Conservation (phyloP, 2,797 vertebrate species). For the Etheostoma perlongum region DNA sequence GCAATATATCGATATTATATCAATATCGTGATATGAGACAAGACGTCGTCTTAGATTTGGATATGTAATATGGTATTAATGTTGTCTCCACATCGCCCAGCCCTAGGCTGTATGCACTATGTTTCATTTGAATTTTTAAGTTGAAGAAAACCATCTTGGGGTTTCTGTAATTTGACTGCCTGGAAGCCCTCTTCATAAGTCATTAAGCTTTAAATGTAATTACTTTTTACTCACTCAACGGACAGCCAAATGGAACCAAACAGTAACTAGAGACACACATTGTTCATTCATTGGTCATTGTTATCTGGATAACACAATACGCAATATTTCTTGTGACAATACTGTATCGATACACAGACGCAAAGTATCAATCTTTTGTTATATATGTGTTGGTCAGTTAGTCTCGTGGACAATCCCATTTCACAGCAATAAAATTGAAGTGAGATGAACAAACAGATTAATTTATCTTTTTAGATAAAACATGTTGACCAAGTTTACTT, state of each 20-base stretch:
- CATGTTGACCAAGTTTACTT: too few species aligned
- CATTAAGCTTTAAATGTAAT: conserved; percentile 53
- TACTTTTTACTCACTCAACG: conserved; percentile 35
- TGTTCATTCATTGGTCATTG: neutral
- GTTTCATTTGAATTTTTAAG: conserved; percentile 61
- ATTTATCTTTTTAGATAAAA: too few species aligned
- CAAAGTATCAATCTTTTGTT: too few species aligned
- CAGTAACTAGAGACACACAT: conserved; percentile 19
- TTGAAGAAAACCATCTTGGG: conserved; percentile 41
- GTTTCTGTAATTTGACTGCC: conserved; percentile 50
- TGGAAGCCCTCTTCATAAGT: conserved; percentile 42
- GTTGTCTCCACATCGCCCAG: too few species aligned
- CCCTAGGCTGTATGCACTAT: conserved; percentile 21
- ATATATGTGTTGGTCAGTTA: too few species aligned
- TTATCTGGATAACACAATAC: conserved; percentile 6
- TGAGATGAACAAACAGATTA: too few species aligned
- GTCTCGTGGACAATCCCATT: too few species aligned
- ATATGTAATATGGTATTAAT: too few species aligned
- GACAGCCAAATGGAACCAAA: conserved; percentile 42
- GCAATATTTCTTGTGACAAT: neutral
- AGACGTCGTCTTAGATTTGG: too few species aligned
- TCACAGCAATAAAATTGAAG: too few species aligned
- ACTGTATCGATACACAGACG: neutral
- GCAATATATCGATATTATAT: too few species aligned
- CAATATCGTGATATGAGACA: too few species aligned